Evolutionary conservation across 2,888 invertebrate genomes (phyloP).

Genomic region (Drosophila tanythrix): DNA sequence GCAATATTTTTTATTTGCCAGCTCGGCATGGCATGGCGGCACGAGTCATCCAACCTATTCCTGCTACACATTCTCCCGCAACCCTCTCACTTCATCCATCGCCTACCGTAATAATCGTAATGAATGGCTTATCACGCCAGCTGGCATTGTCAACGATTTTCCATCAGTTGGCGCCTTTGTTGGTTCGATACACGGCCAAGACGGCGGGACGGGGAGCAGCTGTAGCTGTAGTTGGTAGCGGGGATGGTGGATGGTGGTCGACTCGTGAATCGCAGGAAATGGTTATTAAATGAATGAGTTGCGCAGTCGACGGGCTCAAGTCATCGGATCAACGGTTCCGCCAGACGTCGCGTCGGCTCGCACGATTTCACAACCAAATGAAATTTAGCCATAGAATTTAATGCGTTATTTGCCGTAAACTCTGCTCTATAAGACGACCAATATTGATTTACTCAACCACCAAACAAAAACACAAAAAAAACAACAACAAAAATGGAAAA

Average conservation of each 20-base stretch:
- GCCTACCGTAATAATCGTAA: conserved; percentile 74
- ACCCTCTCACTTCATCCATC: conserved; percentile 7
- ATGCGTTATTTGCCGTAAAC: conserved; percentile 74
- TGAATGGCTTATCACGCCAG: conserved; percentile 82
- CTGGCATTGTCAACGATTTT: conserved; percentile 79
- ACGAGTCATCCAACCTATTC: conserved; percentile 38
- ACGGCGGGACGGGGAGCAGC: not conserved
- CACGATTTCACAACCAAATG: conserved; percentile 70
- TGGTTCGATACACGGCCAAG: conserved; percentile 65
- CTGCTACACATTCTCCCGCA: conserved; percentile 24
- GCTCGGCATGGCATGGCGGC: conserved; percentile 38
- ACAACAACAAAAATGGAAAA: not conserved
- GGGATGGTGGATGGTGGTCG: not conserved
- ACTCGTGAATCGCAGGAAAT: conserved; percentile 59
- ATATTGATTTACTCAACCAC: conserved; percentile 66
- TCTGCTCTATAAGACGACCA: conserved; percentile 49
- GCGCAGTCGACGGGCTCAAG: conserved; percentile 50
- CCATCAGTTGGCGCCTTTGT: conserved; percentile 69
- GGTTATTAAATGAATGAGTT: conserved; percentile 79
- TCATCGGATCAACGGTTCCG: conserved; percentile 33
- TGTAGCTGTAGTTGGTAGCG: not conserved
- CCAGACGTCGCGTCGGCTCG: conserved; percentile 43
- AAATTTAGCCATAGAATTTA: conserved; percentile 80
- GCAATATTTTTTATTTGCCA: conserved; percentile 76
- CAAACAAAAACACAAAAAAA: not conserved